A percentile compares a stretch with the other conserved stretches of the same genome.
phyloP scores from a whole-genome alignment of 2,113 vertebrate species.

The Nannobrachium achirus region DNA sequence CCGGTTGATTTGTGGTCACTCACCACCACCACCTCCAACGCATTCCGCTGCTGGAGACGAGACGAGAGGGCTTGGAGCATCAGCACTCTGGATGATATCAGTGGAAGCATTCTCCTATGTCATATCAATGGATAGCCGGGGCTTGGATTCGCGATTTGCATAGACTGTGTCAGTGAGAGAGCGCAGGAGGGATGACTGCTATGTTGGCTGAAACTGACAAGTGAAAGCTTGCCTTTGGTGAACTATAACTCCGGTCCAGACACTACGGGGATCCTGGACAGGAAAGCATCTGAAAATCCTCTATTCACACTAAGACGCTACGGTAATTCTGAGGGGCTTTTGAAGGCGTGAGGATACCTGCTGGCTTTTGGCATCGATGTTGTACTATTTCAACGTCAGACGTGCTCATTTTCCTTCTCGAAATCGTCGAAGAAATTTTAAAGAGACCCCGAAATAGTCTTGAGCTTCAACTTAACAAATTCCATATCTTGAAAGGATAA shows the following conservation, averaged over 20 bases:
- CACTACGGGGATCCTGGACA: conserved; percentile 25
- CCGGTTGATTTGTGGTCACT: conserved; percentile 32
- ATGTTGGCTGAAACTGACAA: conserved; percentile 5
- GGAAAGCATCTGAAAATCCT: conserved; percentile 12
- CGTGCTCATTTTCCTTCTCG: conserved; percentile 5
- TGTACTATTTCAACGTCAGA: conserved; percentile 21
- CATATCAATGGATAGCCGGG: conserved; percentile 54
- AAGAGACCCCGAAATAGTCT: conserved; percentile 16
- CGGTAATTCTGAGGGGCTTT: conserved; percentile 13
- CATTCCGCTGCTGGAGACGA: conserved; percentile 18
- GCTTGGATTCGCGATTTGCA: conserved; percentile 30
- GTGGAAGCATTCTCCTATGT: conserved; percentile 19
- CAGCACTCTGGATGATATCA: conserved; percentile 55
- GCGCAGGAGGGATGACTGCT: conserved; percentile 31
- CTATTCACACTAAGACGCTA: conserved; percentile 17
- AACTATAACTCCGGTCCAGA: conserved; percentile 54
- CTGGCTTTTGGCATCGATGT: conserved; percentile 30
- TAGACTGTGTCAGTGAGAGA: conserved; percentile 43
- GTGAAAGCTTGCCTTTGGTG: conserved; percentile 45
- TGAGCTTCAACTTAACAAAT: conserved; percentile 45
- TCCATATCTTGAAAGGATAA: conserved; percentile 22
- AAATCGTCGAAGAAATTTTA: conserved; percentile 35
- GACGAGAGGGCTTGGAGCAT: conserved; percentile 27
- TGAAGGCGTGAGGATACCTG: conserved; percentile 42
- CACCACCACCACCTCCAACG: conserved; percentile 35